Percentiles rank a stretch among this genome's conserved stretches.
Evolutionary conservation across 2,888 invertebrate genomes (phyloP).

Genomic region (Acanthoscelides obtectus): DNA sequence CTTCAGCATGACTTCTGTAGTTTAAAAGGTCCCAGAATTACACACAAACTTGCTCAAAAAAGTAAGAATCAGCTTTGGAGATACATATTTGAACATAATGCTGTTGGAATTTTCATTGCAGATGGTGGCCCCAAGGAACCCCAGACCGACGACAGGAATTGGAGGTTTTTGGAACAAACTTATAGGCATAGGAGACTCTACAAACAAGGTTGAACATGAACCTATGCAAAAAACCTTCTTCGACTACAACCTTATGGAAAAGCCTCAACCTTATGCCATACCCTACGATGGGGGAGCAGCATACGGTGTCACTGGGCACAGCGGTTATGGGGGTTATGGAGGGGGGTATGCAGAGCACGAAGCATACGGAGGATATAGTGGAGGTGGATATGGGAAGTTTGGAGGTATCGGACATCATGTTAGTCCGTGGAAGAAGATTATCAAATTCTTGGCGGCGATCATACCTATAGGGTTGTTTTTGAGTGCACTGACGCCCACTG

Average conservation of each 20-base stretch:
- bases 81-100: too few relatives aligned
- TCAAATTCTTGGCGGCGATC: constrained; percentile 62
- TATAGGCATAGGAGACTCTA: constrained; percentile 4
- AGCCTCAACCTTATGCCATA: constrained; percentile 15
- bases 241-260: constrained; percentile 27
- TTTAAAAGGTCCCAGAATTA: too few relatives aligned
- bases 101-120: background rate
- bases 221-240: constrained; percentile 19
- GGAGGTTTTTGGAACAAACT: constrained; percentile 16
- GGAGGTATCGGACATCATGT: constrained; percentile 9
- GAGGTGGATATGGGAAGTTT: constrained; percentile 9
- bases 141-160: background rate
- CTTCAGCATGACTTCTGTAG: too few relatives aligned
- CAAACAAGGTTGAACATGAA: constrained; percentile 6
- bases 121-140: background rate
- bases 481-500: constrained; percentile 64
- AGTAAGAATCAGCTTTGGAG: too few relatives aligned
- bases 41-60: too few relatives aligned
- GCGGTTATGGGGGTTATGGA: background rate
- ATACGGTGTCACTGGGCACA: background rate
- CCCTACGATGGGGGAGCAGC: background rate
- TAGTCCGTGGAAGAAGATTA: constrained; percentile 59
- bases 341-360: constrained; percentile 1
- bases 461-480: constrained; percentile 67
- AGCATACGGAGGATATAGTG: background rate